Evolutionary conservation across 53 echinoderm and acorn worm genomes (phyloP).

Genomic region (Patiria pectinifera): DNA sequence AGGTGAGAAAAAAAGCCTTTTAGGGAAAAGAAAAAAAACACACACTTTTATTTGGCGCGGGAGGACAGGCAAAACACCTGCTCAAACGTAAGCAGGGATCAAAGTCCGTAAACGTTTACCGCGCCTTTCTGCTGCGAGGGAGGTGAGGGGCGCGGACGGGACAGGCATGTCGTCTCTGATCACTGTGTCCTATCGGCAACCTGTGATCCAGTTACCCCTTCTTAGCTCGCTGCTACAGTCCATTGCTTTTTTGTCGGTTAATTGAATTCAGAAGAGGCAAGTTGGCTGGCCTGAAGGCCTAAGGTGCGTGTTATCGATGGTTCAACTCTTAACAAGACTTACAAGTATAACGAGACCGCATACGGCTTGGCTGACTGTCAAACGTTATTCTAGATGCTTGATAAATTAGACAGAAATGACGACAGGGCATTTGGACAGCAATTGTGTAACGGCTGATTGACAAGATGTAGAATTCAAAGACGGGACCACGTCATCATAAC

Average conservation of each 20-base stretch:
- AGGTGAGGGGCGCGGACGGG: background rate
- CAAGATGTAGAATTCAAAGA: too few relatives aligned
- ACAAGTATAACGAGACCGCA: background rate
- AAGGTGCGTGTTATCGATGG: background rate
- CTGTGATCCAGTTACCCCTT: constrained; percentile 5
- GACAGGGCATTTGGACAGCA: background rate
- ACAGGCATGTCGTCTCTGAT: background rate
- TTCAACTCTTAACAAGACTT: constrained; percentile 13
- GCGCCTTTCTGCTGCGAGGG: background rate
- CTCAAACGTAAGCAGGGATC: background rate
- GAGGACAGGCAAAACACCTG: constrained; percentile 37
- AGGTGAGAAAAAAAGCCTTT: constrained; percentile 25
- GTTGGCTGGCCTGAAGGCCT: background rate
- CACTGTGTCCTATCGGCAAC: background rate
- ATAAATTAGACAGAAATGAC: background rate
- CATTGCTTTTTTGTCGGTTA: constrained; percentile 21
- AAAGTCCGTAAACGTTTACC: background rate
- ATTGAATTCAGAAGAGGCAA: constrained; percentile 13
- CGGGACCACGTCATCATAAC: too few relatives aligned
- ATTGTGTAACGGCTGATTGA: too few relatives aligned
- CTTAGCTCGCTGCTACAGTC: background rate
- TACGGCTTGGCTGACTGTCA: background rate
- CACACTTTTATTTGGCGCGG: background rate
- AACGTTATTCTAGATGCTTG: background rate
- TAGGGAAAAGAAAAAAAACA: background rate